Conservation (phyloP, 1,140 invertebrate genomes). For the Eumeta japonica region DNA sequence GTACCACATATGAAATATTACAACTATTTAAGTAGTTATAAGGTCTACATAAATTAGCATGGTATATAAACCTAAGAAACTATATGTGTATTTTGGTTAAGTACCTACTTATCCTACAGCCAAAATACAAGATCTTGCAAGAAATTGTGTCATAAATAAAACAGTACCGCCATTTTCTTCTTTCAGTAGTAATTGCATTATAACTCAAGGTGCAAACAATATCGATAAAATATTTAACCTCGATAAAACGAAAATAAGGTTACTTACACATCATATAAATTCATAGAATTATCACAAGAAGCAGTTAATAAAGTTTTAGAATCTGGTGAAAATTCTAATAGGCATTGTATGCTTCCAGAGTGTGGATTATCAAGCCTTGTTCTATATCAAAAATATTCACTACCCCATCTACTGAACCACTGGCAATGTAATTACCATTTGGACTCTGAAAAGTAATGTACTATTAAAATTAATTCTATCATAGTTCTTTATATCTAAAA, state of each 20-base stretch:
- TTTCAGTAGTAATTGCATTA: too few relatives aligned
- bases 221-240: not conserved
- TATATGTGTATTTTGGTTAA: too few relatives aligned
- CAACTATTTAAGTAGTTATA: too few relatives aligned
- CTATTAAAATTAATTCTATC: not conserved
- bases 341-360: conserved; percentile 93
- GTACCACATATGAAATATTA: too few relatives aligned
- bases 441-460: conserved; percentile 71
- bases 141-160: too few relatives aligned
- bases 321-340: conserved; percentile 91
- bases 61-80: too few relatives aligned
- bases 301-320: conserved; percentile 87
- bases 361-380: conserved; percentile 86
- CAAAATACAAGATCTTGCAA: too few relatives aligned
- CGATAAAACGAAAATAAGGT: conserved; percentile 1
- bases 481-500: not conserved
- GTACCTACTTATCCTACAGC: too few relatives aligned
- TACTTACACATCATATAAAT: conserved; percentile 89
- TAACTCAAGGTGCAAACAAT: too few relatives aligned
- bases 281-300: conserved; percentile 93
- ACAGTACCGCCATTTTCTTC: too few relatives aligned
- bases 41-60: too few relatives aligned
- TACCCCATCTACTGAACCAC: conserved; percentile 90
- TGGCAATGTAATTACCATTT: conserved; percentile 91
- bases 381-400: conserved; percentile 92